phyloP scores from a whole-genome alignment of 2,113 vertebrate genomes.

The Leucopternis melanops region DNA sequence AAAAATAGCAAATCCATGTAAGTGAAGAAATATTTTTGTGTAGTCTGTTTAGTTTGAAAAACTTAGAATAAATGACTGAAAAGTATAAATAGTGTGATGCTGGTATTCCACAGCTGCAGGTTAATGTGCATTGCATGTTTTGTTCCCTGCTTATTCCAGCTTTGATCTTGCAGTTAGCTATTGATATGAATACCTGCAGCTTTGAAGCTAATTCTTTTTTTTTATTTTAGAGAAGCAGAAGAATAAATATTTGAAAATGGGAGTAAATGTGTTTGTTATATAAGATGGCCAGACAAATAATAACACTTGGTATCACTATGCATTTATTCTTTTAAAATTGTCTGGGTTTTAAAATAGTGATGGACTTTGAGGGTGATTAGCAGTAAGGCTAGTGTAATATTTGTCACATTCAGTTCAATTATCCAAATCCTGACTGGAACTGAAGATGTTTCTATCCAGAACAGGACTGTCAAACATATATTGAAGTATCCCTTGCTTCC shows the following conservation, averaged over 20 bases:
- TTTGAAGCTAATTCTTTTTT: background rate
- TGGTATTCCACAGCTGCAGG: background rate
- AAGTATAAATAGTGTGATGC: background rate
- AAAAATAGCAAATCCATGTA: background rate
- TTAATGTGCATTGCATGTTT: background rate
- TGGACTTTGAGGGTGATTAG: background rate
- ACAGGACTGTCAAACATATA: background rate
- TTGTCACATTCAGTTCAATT: background rate
- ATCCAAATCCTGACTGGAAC: background rate
- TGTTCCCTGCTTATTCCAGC: background rate
- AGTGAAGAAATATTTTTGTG: background rate
- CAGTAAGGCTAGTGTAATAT: background rate
- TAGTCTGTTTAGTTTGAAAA: background rate
- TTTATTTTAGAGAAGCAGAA: background rate
- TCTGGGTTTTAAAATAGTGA: background rate
- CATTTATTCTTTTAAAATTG: background rate
- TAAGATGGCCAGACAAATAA: background rate
- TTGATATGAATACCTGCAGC: background rate
- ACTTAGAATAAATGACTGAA: background rate
- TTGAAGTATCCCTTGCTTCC: background rate
- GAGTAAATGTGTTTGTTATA: background rate
- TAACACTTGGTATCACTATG: background rate
- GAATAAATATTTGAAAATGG: background rate
- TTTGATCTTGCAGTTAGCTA: background rate
- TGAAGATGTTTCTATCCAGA: background rate